Evolutionary conservation across 2,113 vertebrate species (phyloP).

Genomic region (Corvus moneduloides): DNA sequence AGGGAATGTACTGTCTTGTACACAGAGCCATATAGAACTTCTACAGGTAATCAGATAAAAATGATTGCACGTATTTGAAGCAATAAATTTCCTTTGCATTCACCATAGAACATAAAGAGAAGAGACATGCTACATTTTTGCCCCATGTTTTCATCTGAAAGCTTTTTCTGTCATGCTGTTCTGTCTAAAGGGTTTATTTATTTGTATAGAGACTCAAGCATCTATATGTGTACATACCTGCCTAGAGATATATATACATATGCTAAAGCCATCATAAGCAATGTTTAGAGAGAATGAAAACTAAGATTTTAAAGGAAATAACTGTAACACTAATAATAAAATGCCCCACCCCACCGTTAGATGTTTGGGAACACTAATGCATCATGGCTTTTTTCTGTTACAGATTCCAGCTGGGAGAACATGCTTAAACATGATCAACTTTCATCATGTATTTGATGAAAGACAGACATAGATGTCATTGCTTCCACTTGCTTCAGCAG

Average conservation of each 20-base stretch:
- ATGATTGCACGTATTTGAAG: slow-evolving; percentile 47
- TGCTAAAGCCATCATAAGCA: neutral
- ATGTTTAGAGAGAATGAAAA: neutral
- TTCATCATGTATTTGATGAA: neutral
- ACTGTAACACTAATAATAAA: neutral
- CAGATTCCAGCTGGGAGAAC: slow-evolving; percentile 25
- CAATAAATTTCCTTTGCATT: slow-evolving; percentile 62
- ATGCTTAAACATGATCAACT: slow-evolving; percentile 19
- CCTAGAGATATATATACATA: neutral
- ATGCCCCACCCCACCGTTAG: neutral
- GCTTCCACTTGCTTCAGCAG: neutral
- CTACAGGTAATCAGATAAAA: slow-evolving; percentile 69
- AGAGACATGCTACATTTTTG: slow-evolving; percentile 41
- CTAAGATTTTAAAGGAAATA: slow-evolving; percentile 2
- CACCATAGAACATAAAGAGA: slow-evolving; percentile 21
- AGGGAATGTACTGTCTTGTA: neutral
- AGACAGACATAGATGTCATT: neutral
- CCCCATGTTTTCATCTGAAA: slow-evolving; percentile 39
- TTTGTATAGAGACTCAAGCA: neutral
- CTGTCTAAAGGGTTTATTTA: slow-evolving; percentile 10
- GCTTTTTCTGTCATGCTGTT: slow-evolving; percentile 20
- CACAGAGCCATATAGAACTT: neutral
- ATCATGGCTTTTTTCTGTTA: slow-evolving; percentile 20
- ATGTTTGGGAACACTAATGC: slow-evolving; percentile 11
- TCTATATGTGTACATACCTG: neutral